Base-by-base conservation (phyloP, 2,113 vertebrate species). In the Zapus hudsonius region DNA sequence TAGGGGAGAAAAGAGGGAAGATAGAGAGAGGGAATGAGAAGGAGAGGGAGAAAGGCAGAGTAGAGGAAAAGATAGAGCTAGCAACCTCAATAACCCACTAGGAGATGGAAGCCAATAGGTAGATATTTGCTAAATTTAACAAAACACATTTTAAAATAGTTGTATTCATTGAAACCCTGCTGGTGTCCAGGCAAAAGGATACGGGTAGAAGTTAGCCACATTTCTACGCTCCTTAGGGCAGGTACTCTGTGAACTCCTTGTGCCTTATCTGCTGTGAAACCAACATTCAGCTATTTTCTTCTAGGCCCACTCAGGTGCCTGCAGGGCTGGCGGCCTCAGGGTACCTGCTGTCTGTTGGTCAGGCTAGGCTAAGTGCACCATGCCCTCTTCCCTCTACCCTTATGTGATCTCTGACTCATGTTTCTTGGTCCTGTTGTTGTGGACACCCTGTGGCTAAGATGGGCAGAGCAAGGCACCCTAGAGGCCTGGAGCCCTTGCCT, bases 61-160 rank as follows among this genome's bases (percentile, higher is more conserved):
- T 1, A 27, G 66, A 36, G 23, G 10, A 36, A 13, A 27, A 20
- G 38, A 23, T 29, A 80, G 36, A 36, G 63, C 29, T 15, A 2
- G 5, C 8, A 27, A 15, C 33, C 3, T 22, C 5, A 29, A 0
- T 4, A 9, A 3, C 29, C 31, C 29, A 33, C 16, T 16, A 2
- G 27, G 69, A 33, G 23, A 57, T 22, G 29, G 12, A 52, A 19
- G 36, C 5, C 22, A 2, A 6, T 3, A 25, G 23, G 15, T 25
- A 4, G 33, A 55, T 0, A 3, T n/a, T 55, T 40, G n/a, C 33
- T 55, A 8, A 40, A 3, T 63, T 15, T 16, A 22, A 17, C 7
- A 40, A 20, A 4, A 57, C 2, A 17, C 1, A 0, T 36, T 78
- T 63, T 22, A 42, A 13, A 59, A 10, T 19, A 15, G 11, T 1